Conservation (phyloP, 2,797 vertebrate genomes). For the Ambastaia sidthimunki region DNA sequence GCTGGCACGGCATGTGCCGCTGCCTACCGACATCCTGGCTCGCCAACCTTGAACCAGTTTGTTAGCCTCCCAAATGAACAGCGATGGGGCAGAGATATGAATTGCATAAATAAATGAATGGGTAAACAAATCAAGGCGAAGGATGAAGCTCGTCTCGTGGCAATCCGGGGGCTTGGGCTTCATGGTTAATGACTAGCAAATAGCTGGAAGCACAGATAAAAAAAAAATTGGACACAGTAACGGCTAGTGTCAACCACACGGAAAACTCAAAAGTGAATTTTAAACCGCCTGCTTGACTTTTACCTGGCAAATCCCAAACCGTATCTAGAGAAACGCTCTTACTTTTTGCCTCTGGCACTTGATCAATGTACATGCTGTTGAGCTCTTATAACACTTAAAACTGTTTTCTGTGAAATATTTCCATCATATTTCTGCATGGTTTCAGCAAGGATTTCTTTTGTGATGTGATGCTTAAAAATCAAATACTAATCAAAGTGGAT, state of each 20-base stretch:
- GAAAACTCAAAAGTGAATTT: conserved; percentile 46
- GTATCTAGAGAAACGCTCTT: neutral
- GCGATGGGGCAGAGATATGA: conserved; percentile 69
- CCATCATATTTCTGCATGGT: conserved; percentile 8
- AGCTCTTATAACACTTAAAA: conserved; percentile 1
- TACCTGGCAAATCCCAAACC: conserved; percentile 13
- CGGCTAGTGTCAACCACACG: conserved; percentile 64
- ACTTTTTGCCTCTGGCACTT: neutral
- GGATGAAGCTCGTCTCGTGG: conserved; percentile 62
- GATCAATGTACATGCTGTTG: neutral
- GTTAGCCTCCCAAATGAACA: conserved; percentile 73
- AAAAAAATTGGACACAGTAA: conserved; percentile 70
- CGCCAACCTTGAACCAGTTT: conserved; percentile 75
- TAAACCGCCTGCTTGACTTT: neutral
- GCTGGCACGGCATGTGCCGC: conserved; percentile 62
- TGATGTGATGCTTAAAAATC: conserved; percentile 10
- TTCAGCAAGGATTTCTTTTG: neutral
- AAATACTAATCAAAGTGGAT: neutral
- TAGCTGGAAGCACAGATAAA: conserved; percentile 75
- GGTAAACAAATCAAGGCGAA: conserved; percentile 72
- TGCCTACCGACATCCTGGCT: conserved; percentile 55
- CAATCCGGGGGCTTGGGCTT: conserved; percentile 64
- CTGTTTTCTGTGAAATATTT: neutral
- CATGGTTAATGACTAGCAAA: conserved; percentile 77
- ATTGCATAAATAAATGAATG: conserved; percentile 77